Percentiles rank a stretch among this genome's conserved stretches.
Evolutionary conservation across 2,888 invertebrate genomes (phyloP).

Genomic region (Ceriagrion tenellum): DNA sequence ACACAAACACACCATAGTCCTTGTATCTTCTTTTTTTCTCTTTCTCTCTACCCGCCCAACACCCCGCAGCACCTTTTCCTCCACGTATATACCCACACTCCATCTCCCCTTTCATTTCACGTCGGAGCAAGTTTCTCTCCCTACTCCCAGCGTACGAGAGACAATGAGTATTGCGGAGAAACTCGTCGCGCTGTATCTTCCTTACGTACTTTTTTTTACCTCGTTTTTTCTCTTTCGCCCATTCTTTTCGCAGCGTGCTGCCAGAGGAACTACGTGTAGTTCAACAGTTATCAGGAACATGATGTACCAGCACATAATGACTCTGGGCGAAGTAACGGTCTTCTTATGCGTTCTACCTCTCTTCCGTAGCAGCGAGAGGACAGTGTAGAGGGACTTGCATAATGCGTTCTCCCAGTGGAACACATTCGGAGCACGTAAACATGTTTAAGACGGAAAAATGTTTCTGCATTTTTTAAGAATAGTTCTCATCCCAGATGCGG

Average conservation of each 20-base stretch:
- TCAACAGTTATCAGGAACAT: neutral
- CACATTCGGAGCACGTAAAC: neutral
- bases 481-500: neutral
- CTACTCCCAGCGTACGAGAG: neutral
- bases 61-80: neutral
- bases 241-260: neutral
- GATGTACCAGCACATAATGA: neutral
- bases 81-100: neutral
- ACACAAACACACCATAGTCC: neutral
- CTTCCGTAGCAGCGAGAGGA: neutral
- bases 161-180: conserved; percentile 16
- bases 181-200: neutral
- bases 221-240: neutral
- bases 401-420: neutral
- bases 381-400: neutral
- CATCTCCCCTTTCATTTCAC: neutral
- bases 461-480: neutral
- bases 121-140: neutral
- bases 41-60: neutral
- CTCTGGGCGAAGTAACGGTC: neutral
- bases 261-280: neutral
- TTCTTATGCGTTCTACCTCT: neutral
- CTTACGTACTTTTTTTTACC: neutral
- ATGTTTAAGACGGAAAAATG: neutral
- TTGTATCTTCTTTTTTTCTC: neutral